Percentiles rank a stretch among this genome's conserved stretches.
Evolutionary conservation across 92 coral and sea anemone species (phyloP).

Genomic region (Parazoanthus swiftii): DNA sequence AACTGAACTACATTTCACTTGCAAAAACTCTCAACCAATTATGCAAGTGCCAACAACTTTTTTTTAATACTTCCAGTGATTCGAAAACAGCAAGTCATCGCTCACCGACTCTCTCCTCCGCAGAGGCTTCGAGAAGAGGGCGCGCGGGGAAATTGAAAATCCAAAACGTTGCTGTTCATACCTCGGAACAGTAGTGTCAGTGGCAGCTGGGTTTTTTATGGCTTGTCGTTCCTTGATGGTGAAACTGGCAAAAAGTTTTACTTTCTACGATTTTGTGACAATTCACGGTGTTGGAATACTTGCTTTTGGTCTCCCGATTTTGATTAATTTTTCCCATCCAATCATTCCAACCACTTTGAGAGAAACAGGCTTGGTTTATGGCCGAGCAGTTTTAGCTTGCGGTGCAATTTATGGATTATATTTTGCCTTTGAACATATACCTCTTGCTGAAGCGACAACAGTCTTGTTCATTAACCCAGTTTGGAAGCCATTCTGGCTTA

Average conservation of each 20-base stretch:
- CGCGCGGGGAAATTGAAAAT: not conserved
- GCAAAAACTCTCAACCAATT: no score
- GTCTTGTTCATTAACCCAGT: conserved; percentile 65
- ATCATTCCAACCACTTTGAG: conserved; percentile 28
- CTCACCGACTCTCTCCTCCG: no score
- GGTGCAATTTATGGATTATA: no score
- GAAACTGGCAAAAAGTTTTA: conserved; percentile 49
- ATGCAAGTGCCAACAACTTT: no score
- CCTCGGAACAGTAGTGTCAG: not conserved
- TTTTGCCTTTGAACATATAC: conserved; percentile 31
- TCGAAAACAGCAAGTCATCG: no score
- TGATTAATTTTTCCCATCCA: conserved; percentile 39
- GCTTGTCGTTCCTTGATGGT: conserved; percentile 29
- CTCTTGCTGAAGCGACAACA: conserved; percentile 76
- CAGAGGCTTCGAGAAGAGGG: no score
- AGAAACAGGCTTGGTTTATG: conserved; percentile 35
- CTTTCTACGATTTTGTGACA: conserved; percentile 42
- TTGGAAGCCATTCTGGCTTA: conserved; percentile 63
- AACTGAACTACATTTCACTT: no score
- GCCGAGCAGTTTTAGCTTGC: conserved; percentile 50
- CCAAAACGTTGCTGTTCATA: not conserved
- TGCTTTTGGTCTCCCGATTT: conserved; percentile 31
- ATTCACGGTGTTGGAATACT: conserved; percentile 33
- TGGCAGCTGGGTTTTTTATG: conserved; percentile 16
- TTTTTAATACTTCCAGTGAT: no score